Conservation (phyloP, 2,888 invertebrate genomes). For the Brachyptera putata region DNA sequence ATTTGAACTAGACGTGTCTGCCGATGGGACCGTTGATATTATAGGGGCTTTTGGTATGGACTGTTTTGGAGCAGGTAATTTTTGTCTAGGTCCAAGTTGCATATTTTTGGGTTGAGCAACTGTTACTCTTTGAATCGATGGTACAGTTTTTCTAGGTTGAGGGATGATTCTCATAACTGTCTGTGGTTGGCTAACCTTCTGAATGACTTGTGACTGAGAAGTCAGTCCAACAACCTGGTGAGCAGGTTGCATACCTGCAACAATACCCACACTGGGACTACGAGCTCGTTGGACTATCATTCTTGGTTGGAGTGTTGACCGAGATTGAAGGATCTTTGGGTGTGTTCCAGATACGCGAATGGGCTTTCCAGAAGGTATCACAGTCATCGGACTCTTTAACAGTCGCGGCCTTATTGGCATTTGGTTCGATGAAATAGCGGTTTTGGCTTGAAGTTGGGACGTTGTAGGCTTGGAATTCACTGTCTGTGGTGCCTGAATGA, state of each 20-base stretch:
- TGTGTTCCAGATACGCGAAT: background rate
- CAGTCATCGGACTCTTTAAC: slow-evolving; percentile 19
- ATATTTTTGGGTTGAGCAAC: background rate
- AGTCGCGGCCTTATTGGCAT: background rate
- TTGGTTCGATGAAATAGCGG: background rate
- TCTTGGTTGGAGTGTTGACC: slow-evolving; percentile 15
- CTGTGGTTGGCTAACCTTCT: slow-evolving; percentile 8
- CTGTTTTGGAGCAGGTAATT: background rate
- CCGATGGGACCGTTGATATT: background rate
- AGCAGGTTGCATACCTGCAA: background rate
- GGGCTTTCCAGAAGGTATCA: slow-evolving; percentile 2
- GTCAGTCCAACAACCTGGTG: slow-evolving; percentile 5
- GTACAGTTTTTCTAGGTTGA: background rate
- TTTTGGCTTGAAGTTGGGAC: background rate
- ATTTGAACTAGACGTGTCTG: background rate
- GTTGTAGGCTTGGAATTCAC: slow-evolving; percentile 1
- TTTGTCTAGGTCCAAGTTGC: background rate
- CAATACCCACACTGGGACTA: background rate
- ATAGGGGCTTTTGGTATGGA: background rate
- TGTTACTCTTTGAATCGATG: background rate
- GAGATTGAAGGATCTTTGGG: slow-evolving; percentile 12
- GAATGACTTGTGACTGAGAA: slow-evolving; percentile 1
- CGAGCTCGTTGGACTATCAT: slow-evolving; percentile 25
- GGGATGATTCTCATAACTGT: background rate
- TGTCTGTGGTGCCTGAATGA: slow-evolving; percentile 26